Evolutionary conservation across 1,140 invertebrate genomes (phyloP), one percentile per base, ranked within the genome.

Genomic region (Trichoplusia ni): DNA sequence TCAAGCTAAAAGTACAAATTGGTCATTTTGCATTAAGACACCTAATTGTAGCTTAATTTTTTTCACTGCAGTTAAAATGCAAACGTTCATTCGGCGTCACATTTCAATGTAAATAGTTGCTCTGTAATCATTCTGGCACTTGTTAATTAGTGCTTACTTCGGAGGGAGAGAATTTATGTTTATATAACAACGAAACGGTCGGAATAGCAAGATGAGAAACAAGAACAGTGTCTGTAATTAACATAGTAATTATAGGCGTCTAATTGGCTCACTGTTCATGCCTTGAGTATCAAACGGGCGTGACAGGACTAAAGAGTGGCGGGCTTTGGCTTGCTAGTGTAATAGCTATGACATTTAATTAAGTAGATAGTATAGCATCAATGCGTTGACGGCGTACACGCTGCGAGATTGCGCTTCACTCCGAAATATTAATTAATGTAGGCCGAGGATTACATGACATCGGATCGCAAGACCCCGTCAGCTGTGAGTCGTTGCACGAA

Each of bases 161-260:
- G 74, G 61, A 72, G 64, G 44, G 67, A 81, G 76, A 71, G 69
- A 84, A 83, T 82, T 81, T 69, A 78, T 84, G 79, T 86, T 86
- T 82, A 82, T 78, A 84, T 81, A 81, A 82, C 79, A 84, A 77
- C 75, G 76, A 69, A 74, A 78, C 73, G 74, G 72, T 77, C 61
- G 77, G 69, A 78, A 77, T 77, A 61, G 72, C 71, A 71, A 81
- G 81, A 81, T 79, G 81, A 70, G 75, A 80, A 81, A 81, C 80
- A 83, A 76, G 80, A 80, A 73, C 79, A 67, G 56, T 75, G 73
- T 77, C 80, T 87, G 82, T 81, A 87, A 87, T 85, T 87, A 87
- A 84, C 84, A 84, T 85, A 67, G 82, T 85, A 87, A 87, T 85
- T 87, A 85, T 86, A 86, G 82, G 77, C 75, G 81, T 81, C 80